Evolutionary conservation across 1,140 invertebrate species (phyloP), one percentile per base, ranked within the genome.

Genomic region (Eumeta japonica): DNA sequence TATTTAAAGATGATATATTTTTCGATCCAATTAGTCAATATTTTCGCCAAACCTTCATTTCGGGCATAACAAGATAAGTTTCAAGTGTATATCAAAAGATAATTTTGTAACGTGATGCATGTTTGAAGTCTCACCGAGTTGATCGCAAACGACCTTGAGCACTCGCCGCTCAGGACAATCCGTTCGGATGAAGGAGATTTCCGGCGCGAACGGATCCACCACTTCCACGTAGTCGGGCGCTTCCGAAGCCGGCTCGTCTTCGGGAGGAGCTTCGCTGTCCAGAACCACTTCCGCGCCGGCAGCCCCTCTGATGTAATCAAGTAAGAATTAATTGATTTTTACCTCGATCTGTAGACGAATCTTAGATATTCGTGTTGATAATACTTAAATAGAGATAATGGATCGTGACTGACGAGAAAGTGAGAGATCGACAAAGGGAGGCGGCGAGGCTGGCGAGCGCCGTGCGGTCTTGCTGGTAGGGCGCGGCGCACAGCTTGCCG

Each of bases 171-270:
- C 80, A 0, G 83, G 82, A 58, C 90, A 93, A 17, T 82, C 73
- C 9, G 83, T 84, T 39, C 85, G 81, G 9, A 89, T 77, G 48
- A 92, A 92, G 11, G 83, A 87, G 15, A 92, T 89, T 71, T 92
- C 88, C 2, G 83, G 67, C 2, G 87, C 87, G 28, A 81, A 79
- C 1, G 88, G 87, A 64, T 90, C 85, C 45, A 88, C 82, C 51
- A 92, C 86, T 50, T 86, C 81, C 0, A 90, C 88, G 51, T 90
- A 91, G 24, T 83, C 76, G 10, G 78, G 56, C 45, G 56, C n/a
- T 24, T n/a, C n/a, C 20, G 5, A 24, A 7, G n/a, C n/a, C 20
- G 20, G 20, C 20, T 46, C 73, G 62, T 33, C 83, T 56, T 58
- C 82, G 77, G 3, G 79, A 77, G 18, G 66, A 62, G 41, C 64